Conservation (phyloP, 2,113 vertebrate species). For the Elephantulus edwardii region DNA sequence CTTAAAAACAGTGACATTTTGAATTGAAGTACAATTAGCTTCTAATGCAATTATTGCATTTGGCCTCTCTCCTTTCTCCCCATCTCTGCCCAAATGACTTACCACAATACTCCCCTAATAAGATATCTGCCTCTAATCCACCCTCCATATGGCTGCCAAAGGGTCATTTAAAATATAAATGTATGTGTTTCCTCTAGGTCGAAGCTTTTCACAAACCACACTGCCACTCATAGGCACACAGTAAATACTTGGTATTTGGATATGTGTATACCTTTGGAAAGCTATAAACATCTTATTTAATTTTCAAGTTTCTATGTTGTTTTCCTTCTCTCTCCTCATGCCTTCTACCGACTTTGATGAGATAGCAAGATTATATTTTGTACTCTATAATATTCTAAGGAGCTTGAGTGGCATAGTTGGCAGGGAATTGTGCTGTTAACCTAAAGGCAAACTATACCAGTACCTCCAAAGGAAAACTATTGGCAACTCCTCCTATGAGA, state of each 20-base stretch:
- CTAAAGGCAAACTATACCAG: too few species aligned
- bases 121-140: background rate
- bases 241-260: background rate
- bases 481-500: too few species aligned
- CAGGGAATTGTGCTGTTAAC: too few species aligned
- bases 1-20: background rate
- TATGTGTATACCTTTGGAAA: background rate
- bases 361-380: background rate
- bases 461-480: too few species aligned
- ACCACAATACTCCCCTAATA: too few species aligned
- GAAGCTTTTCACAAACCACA: background rate
- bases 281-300: background rate
- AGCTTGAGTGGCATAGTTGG: too few species aligned
- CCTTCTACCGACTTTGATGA: background rate
- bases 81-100: background rate
- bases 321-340: background rate
- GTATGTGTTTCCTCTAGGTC: background rate
- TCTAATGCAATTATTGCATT: background rate
- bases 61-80: background rate
- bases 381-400: background rate
- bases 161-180: background rate
- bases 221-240: background rate
- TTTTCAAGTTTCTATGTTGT: background rate
- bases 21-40: background rate
- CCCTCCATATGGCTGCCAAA: background rate